Conservation (phyloP, 2,888 invertebrate genomes). For the Glyphotaelius pellucidus region DNA sequence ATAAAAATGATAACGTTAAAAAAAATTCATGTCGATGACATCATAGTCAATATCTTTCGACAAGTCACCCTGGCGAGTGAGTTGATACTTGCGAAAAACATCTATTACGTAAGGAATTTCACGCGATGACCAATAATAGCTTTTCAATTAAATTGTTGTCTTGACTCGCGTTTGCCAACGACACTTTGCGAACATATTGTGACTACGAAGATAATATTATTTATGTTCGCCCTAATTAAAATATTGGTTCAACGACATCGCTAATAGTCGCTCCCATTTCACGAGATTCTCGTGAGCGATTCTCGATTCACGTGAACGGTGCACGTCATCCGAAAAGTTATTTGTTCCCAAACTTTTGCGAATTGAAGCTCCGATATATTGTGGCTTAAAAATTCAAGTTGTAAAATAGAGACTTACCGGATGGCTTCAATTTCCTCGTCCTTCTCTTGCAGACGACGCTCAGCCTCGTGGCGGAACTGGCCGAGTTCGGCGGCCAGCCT, state of each 20-base stretch:
- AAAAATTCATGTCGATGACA: neutral
- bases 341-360: neutral
- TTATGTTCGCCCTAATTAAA: neutral
- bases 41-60: neutral
- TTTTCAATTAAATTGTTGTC: neutral
- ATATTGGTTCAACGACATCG: neutral
- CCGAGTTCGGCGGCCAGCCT: conserved; percentile 95
- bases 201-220: neutral
- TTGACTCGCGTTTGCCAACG: neutral
- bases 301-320: neutral
- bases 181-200: neutral
- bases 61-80: neutral
- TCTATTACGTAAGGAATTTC: neutral
- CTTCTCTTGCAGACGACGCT: conserved; percentile 97
- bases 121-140: neutral
- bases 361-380: neutral
- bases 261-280: neutral
- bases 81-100: neutral
- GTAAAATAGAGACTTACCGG: conserved; percentile 83
- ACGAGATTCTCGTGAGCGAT: neutral
- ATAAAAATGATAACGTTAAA: no score
- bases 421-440: conserved; percentile 98
- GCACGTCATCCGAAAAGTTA: neutral
- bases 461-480: conserved; percentile 97
- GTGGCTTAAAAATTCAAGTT: neutral